Evolutionary conservation across 2,888 invertebrate genomes (phyloP).

Genomic region (Exephanes ischioxanthus): DNA sequence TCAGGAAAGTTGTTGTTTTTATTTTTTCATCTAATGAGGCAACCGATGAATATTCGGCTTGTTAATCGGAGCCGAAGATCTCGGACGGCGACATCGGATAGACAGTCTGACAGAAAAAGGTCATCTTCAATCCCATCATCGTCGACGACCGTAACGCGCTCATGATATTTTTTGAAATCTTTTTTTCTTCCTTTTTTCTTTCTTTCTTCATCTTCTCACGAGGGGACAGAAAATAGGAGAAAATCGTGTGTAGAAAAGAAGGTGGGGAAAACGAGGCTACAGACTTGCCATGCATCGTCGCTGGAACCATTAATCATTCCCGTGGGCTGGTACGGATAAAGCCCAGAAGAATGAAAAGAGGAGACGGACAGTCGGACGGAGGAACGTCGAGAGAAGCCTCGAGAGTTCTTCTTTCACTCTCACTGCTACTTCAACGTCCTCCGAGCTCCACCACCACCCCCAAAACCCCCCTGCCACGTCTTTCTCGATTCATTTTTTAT

Average conservation of each 20-base stretch:
- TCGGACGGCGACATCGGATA: constrained; percentile 2
- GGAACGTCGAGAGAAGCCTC: constrained; percentile 65
- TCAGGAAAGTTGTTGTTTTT: not conserved
- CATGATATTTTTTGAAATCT: constrained; percentile 37
- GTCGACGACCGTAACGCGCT: constrained; percentile 9
- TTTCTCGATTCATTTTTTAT: constrained; percentile 67
- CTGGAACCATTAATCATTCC: constrained; percentile 83
- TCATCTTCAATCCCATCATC: constrained; percentile 51
- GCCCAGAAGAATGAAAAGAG: constrained; percentile 74
- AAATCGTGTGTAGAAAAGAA: constrained; percentile 52
- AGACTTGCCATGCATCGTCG: constrained; percentile 68
- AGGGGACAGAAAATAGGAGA: constrained; percentile 59
- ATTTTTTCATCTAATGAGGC: not conserved
- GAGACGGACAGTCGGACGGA: constrained; percentile 79
- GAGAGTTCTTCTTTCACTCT: constrained; percentile 61
- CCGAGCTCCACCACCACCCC: constrained; percentile 23
- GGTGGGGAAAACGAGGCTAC: constrained; percentile 28
- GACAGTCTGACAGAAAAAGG: constrained; percentile 10
- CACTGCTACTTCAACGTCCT: constrained; percentile 42
- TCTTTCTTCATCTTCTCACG: constrained; percentile 59
- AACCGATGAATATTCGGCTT: constrained; percentile 1
- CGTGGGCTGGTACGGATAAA: constrained; percentile 76
- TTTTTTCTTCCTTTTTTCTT: constrained; percentile 50
- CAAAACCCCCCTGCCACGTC: constrained; percentile 27
- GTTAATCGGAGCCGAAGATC: constrained; percentile 23